phyloP scores from a whole-genome alignment of 2,888 invertebrate species.

The Listrodromus nycthemerus region DNA sequence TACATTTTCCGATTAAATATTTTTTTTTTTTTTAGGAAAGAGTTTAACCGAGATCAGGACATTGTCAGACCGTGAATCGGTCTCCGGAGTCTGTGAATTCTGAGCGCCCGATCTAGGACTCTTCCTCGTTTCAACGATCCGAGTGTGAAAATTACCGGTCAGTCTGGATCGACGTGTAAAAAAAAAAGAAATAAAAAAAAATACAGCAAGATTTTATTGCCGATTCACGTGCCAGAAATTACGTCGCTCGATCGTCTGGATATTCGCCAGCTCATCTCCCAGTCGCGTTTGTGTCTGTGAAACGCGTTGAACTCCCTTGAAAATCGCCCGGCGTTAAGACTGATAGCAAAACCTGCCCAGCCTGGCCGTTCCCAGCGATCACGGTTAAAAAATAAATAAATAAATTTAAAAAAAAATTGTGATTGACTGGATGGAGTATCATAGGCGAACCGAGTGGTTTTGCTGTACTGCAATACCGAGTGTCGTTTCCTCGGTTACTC shows the following conservation, averaged over 20 bases:
- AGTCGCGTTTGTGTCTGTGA: background rate
- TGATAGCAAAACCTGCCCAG: background rate
- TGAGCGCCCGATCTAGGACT: constrained; percentile 56
- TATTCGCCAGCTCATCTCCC: background rate
- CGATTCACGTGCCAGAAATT: constrained; percentile 26
- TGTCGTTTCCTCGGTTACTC: constrained; percentile 26
- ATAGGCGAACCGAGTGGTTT: background rate
- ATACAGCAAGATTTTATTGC: constrained; percentile 53
- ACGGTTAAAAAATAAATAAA: background rate
- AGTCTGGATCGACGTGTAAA: background rate
- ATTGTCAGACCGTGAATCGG: constrained; percentile 64
- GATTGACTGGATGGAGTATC: background rate
- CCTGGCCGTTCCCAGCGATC: background rate
- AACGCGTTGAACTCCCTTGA: background rate
- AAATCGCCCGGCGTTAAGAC: background rate
- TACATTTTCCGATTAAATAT: background rate
- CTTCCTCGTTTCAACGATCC: constrained; percentile 30
- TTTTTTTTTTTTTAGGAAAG: background rate
- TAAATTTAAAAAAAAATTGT: background rate
- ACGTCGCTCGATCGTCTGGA: constrained; percentile 3
- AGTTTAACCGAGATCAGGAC: constrained; percentile 2
- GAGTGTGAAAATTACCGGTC: constrained; percentile 10
- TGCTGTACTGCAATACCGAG: background rate
- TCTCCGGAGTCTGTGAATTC: constrained; percentile 47
- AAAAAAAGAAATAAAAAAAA: constrained; percentile 47